A percentile compares a stretch with the other conserved stretches of the same genome.
Evolutionary conservation across 1,140 invertebrate species (phyloP).

Genomic region (Trichonephila clavipes): DNA sequence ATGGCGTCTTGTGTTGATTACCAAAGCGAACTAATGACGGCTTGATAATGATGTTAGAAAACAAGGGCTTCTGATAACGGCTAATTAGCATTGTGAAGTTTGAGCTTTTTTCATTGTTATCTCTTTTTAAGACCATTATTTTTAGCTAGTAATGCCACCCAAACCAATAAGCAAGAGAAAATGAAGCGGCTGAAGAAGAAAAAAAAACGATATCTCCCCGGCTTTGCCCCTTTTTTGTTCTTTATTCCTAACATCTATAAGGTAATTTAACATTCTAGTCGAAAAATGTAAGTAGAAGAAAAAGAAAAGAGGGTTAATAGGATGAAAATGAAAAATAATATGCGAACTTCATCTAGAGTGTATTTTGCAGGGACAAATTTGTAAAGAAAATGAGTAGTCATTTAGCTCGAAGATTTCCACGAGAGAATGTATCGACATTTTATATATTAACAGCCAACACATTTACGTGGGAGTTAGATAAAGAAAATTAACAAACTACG

Average conservation of each 20-base stretch:
- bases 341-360: not conserved
- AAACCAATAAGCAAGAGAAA: constrained; percentile 54
- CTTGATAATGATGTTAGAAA: constrained; percentile 65
- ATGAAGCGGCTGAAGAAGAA: constrained; percentile 7
- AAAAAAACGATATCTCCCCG: constrained; percentile 46
- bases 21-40: constrained; percentile 61
- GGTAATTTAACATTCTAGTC: constrained; percentile 65
- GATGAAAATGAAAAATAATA: constrained; percentile 33
- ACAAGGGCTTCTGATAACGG: constrained; percentile 64
- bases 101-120: constrained; percentile 55
- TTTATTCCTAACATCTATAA: constrained; percentile 23
- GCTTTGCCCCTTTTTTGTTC: not conserved
- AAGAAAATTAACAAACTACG: no score
- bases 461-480: no score
- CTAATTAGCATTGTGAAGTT: constrained; percentile 73
- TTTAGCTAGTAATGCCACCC: constrained; percentile 65
- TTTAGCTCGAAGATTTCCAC: not conserved
- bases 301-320: constrained; percentile 34
- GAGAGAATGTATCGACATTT: not conserved
- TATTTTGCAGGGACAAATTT: not conserved
- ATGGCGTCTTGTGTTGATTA: constrained; percentile 65
- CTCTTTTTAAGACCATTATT: constrained; percentile 73
- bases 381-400: not conserved
- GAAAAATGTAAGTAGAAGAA: constrained; percentile 8
- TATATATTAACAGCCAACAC: not conserved